Base-by-base conservation (phyloP, 1,140 invertebrate species). In the Anadara kagoshimensis region DNA sequence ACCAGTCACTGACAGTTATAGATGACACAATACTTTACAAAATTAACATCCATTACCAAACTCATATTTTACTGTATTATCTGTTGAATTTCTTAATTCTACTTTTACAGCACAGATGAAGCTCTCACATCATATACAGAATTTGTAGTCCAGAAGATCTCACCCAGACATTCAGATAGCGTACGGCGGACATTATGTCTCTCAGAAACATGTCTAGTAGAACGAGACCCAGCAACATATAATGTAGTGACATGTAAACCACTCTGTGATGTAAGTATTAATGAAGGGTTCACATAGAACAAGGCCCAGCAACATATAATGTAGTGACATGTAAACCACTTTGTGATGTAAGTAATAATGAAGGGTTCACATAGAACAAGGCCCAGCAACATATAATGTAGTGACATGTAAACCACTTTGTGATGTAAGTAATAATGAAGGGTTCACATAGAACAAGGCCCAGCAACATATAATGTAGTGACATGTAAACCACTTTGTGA, bases 371-470 rank as follows among this genome's bases (percentile, higher is more conserved):
- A n/a, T 99, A 43, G 98, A 99, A 91, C 91, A 98, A 82, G 98
- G 99, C 91, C 96, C 96, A 26, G 95, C 95, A 83, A 98, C 97
- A 0, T 99, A 99, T 88, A 95, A 93, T 81, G 94, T 97, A 73
- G 94, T 93, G 78, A 97, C 97, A 24, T 90, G 97, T 45, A 93
- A 95, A 81, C 97, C 97, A 0, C 89, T 99, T 11, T 92, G 93
- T 68, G 94, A 96, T 86, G 94, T 99, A 83, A 83, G 87, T 85
- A 62, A 63, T 20, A 26, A 5, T n/a, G n/a, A n/a, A n/a, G n/a
- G n/a, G n/a, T n/a, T n/a, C n/a, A n/a, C n/a, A n/a, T 99, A 43
- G 98, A 99, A 91, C 91, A 98, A 82, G 98, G 99, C 91, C 96
- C 96, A 26, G 95, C 95, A 83, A 98, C 97, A 0, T 99, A 99